Conservation (phyloP, 2,113 vertebrate genomes). For the Petroica traversi region DNA sequence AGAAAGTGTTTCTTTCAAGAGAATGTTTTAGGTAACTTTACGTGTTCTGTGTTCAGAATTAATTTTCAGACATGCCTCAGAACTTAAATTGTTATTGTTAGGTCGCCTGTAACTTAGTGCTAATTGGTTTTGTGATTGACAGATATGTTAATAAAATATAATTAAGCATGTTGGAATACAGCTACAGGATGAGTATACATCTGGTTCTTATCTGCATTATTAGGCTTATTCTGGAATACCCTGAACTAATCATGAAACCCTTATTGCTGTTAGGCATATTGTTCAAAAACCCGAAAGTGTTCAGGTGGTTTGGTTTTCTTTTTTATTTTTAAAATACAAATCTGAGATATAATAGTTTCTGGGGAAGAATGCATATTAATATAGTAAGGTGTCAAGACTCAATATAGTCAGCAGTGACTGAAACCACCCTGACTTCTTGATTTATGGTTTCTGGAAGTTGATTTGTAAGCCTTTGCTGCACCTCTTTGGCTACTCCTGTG, state of each 20-base stretch:
- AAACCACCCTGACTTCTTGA: not conserved
- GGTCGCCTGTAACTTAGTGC: constrained; percentile 48
- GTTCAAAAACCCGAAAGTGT: not conserved
- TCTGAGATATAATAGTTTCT: not conserved
- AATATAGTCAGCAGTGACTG: not conserved
- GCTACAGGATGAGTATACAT: not conserved
- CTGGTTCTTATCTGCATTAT: not conserved
- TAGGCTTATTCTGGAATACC: not conserved
- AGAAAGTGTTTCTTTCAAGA: constrained; percentile 31
- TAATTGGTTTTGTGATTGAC: constrained; percentile 70
- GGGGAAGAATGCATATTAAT: not conserved
- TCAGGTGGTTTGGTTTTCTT: too few species aligned
- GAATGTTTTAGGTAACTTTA: not conserved
- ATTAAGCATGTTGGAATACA: constrained; percentile 43
- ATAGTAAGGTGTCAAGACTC: not conserved
- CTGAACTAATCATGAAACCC: not conserved
- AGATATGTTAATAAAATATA: constrained; percentile 62
- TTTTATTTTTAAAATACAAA: not conserved
- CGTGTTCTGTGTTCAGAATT: not conserved
- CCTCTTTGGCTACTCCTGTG: not conserved
- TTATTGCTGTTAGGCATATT: not conserved
- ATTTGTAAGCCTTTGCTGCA: not conserved
- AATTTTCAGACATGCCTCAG: constrained; percentile 58
- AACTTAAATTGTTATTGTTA: constrained; percentile 50
- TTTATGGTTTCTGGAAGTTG: not conserved